Percentiles rank a stretch among this genome's conserved stretches.
Conservation (phyloP, 2,888 invertebrate genomes). For the Agriopis leucophaearia region DNA sequence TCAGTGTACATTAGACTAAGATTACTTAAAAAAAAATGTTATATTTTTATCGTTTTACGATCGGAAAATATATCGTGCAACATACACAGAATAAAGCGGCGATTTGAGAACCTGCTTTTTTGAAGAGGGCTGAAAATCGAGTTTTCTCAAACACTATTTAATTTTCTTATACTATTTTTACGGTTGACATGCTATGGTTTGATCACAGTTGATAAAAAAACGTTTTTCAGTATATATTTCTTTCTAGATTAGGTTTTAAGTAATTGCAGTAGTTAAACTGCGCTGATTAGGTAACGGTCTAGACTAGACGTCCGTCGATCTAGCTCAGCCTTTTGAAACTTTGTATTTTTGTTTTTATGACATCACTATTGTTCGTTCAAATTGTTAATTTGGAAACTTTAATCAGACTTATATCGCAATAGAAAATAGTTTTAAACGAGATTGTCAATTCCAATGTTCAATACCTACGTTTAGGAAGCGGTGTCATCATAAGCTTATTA, state of each 20-base stretch:
- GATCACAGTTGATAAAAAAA: no score
- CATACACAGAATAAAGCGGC: no score
- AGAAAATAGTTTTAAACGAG: background rate
- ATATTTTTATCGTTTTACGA: no score
- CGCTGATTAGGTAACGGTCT: constrained; percentile 1
- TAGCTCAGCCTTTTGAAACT: constrained; percentile 6
- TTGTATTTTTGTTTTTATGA: constrained; percentile 4
- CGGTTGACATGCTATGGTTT: no score
- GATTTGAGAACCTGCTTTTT: no score
- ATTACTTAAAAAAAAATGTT: no score
- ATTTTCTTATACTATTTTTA: no score
- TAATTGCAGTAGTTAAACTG: background rate
- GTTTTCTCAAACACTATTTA: no score
- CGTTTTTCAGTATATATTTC: no score
- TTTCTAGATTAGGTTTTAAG: background rate
- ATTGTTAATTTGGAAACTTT: constrained; percentile 7
- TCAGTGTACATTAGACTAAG: no score
- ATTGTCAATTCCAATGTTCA: background rate
- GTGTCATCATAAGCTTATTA: background rate
- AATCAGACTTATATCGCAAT: background rate
- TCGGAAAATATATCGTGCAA: no score
- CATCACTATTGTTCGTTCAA: background rate
- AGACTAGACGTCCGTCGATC: constrained; percentile 4
- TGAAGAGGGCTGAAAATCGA: no score
- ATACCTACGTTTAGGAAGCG: background rate